Evolutionary conservation across 2,888 invertebrate genomes (phyloP).

Genomic region (Subacronicta megacephala): DNA sequence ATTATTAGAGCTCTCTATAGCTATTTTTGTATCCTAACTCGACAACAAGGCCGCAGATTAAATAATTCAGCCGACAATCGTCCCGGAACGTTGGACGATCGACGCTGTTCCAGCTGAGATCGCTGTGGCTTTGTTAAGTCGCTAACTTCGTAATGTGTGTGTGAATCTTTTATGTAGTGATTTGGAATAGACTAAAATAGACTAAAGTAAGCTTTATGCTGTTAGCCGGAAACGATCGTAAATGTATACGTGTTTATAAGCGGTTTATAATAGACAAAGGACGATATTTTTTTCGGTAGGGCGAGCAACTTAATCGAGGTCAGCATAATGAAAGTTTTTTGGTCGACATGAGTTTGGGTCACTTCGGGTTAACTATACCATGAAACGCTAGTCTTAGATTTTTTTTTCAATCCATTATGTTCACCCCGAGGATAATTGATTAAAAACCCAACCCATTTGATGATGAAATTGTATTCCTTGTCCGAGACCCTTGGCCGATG

Average conservation of each 20-base stretch:
- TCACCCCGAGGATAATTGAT: conserved; percentile 4
- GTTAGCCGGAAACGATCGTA: conserved; percentile 41
- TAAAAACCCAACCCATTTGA: conserved; percentile 2
- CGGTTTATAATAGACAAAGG: conserved; percentile 36
- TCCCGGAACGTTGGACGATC: conserved; percentile 50
- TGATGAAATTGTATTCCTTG: conserved; percentile 2
- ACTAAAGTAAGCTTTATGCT: conserved; percentile 36
- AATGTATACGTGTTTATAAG: conserved; percentile 41
- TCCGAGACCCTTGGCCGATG: background rate
- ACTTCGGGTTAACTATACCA: background rate
- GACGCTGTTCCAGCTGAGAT: conserved; percentile 43
- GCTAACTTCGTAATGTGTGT: conserved; percentile 48
- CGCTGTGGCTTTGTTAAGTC: conserved; percentile 53
- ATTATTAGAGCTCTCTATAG: conserved; percentile 75
- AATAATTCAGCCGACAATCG: conserved; percentile 65
- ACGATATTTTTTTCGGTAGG: conserved; percentile 28
- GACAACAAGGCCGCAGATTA: conserved; percentile 67
- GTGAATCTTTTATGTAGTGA: conserved; percentile 52
- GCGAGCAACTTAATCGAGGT: conserved; percentile 36
- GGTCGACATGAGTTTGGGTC: conserved; percentile 10
- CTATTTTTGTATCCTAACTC: conserved; percentile 74
- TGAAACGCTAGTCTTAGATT: conserved; percentile 4
- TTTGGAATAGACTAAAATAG: conserved; percentile 44
- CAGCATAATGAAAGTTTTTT: conserved; percentile 15
- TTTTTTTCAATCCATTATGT: conserved; percentile 1